Base-by-base conservation (phyloP, 1,140 invertebrate species). In the Drosophila micromelanica region DNA sequence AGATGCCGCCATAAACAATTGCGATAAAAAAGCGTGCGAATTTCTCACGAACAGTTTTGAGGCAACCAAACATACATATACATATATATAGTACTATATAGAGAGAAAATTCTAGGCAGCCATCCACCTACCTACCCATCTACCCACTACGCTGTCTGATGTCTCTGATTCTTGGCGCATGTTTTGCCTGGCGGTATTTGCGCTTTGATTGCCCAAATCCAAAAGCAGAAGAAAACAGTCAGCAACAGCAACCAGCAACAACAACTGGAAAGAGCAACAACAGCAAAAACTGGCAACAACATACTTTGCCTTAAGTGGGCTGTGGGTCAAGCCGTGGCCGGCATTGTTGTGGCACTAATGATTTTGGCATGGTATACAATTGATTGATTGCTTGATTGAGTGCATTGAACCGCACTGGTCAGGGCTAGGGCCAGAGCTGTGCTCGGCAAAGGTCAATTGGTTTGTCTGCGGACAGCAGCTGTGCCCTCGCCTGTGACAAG, bases 1-100 rank as follows among this genome's bases (percentile, higher is more conserved):
- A 80, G 84, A 89, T 89, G 84, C 84, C 84, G 84, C 79, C 84
- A 81, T 89, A 89, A 89, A 89, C 79, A 89, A 89, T 89, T 89
- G 84, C 84, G 85, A 89, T 89, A 89, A 89, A 87, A 84, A 80
- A 89, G 76, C 84, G 84, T 89, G 84, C 84, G 84, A 89, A 89
- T 84, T 89, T 89, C 84, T 89, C 84, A 89, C 85, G 85, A 87
- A 82, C 80, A 73, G 40, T 85, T 85, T 80, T 61, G 61, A 73
- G 74, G 71, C 61, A 70, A 17, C 3, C 27, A 1, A n/a, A 32
- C 48, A 30, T 8, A 30, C 2, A 15, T 9, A 32, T 7, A 43
- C 5, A 56, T 13, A 43, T 30, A 30, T 43, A 43, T 45, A 45
- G 55, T 9, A 52, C 46, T 52, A 60, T 32, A 60, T 46, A 30